Percentiles rank a stretch among this genome's conserved stretches.
Evolutionary conservation across 2,888 invertebrate species (phyloP).

Genomic region (Gymnocheta viridis): DNA sequence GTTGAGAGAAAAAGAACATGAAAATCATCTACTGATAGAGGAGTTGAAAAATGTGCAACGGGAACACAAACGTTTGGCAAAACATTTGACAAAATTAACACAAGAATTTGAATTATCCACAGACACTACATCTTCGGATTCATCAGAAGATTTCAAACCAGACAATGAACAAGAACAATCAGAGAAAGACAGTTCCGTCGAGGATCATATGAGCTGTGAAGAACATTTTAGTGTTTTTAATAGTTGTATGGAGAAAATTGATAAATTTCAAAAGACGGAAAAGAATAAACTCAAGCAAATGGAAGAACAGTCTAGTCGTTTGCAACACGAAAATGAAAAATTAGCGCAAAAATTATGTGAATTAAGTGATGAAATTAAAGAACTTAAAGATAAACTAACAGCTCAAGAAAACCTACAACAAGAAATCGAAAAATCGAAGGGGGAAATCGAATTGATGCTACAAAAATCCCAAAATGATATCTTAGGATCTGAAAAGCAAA

Average conservation of each 20-base stretch:
- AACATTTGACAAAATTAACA: constrained; percentile 68
- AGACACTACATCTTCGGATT: constrained; percentile 1
- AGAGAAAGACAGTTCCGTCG: constrained; percentile 46
- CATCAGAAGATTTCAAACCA: constrained; percentile 52
- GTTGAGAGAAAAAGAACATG: constrained; percentile 79
- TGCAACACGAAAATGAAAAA: constrained; percentile 64
- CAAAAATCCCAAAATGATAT: constrained; percentile 48
- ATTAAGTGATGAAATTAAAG: constrained; percentile 49
- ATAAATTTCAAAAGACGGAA: constrained; percentile 70
- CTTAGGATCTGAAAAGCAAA: constrained; percentile 55
- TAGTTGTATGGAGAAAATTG: constrained; percentile 74
- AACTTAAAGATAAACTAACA: constrained; percentile 53
- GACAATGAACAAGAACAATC: constrained; percentile 59
- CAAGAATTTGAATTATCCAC: constrained; percentile 70
- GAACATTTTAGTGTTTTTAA: constrained; percentile 73
- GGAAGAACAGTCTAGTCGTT: constrained; percentile 53
- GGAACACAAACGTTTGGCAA: constrained; percentile 72
- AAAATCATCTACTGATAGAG: constrained; percentile 75
- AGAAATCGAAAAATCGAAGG: constrained; percentile 59
- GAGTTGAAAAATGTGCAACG: constrained; percentile 71
- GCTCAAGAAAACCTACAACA: constrained; percentile 56
- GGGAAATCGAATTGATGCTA: neutral
- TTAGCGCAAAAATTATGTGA: constrained; percentile 50
- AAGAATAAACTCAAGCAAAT: constrained; percentile 65
- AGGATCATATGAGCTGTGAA: constrained; percentile 21